Base-by-base conservation (phyloP, 1,140 invertebrate species). In the Fragariocoptes setiger region DNA sequence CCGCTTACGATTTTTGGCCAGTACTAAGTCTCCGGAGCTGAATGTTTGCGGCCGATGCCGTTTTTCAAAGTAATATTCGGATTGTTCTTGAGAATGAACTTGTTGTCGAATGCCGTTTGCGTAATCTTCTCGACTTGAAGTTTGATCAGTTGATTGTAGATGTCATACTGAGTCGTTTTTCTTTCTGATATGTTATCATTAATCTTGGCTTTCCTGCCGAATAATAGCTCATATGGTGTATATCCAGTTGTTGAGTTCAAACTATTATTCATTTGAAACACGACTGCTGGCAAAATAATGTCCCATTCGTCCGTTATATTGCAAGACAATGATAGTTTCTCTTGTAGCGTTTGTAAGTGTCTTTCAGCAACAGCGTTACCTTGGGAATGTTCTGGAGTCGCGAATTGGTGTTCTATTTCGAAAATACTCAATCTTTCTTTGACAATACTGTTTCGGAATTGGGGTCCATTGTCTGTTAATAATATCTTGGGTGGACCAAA, bases 301-400 rank as follows among this genome's bases (percentile, higher is more conserved):
- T 31, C 25, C 25, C 25, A 31, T 31, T 31, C 25, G 25, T n/a
- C 25, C n/a, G 25, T 8, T 8, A 8, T 31, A 31, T 31, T 31
- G n/a, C 35, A 40, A 35, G 13, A 44, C 48, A 38, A 38, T 22
- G 39, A 8, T n/a, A 31, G n/a, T n/a, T 31, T 31, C 25, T 31
- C 25, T n/a, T 31, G 25, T n/a, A 31, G 25, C 25, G 25, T 31
- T 31, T 31, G 25, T 8, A 31, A 8, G 25, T 8, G 8, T 8
- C 25, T 8, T n/a, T 31, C 25, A 31, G n/a, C 25, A 31, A 31
- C n/a, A 31, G 25, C 25, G 25, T 31, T 31, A 8, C 25, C 25
- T 31, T n/a, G 8, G 25, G 8, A 8, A n/a, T 31, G 25, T 8
- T 31, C 8, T n/a, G 25, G 25, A 8, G 25, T 31, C n/a, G 25